Evolutionary conservation across 1,140 invertebrate genomes (phyloP).

Genomic region (Pygmarrhopalites habei): DNA sequence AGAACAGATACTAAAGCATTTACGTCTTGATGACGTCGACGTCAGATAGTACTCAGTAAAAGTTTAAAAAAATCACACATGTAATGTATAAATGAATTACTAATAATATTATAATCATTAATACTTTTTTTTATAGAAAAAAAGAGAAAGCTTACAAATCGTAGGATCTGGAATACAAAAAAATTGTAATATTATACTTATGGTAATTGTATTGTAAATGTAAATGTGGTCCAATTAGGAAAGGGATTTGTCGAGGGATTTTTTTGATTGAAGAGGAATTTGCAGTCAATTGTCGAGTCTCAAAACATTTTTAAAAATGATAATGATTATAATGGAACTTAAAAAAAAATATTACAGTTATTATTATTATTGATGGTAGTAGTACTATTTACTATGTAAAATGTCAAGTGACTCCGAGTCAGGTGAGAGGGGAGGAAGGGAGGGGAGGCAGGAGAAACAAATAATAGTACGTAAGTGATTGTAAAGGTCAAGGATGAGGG

Average conservation of each 20-base stretch:
- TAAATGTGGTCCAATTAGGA: constrained; percentile 9
- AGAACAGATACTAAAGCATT: too few relatives aligned
- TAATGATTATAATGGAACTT: not conserved
- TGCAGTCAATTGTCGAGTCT: constrained; percentile 8
- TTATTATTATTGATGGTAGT: too few relatives aligned
- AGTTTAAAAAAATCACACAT: too few relatives aligned
- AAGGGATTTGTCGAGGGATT: not conserved
- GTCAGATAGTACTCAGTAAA: not conserved
- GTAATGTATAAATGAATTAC: too few relatives aligned
- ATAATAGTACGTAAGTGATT: too few relatives aligned
- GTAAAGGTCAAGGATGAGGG: too few relatives aligned
- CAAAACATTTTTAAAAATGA: not conserved
- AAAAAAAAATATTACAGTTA: not conserved
- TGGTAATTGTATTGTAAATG: not conserved
- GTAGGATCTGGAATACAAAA: not conserved
- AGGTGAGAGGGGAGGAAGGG: too few relatives aligned
- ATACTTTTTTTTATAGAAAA: not conserved
- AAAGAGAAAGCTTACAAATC: not conserved
- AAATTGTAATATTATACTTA: constrained; percentile 6
- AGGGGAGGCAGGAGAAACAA: too few relatives aligned
- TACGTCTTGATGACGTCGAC: constrained; percentile 1
- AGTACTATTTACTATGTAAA: too few relatives aligned
- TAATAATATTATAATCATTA: too few relatives aligned
- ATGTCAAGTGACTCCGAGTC: too few relatives aligned
- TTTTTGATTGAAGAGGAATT: constrained; percentile 4